Percentiles rank a stretch among this genome's conserved stretches.
Evolutionary conservation across 2,113 vertebrate genomes (phyloP).

Genomic region (Cisticola juncidis): DNA sequence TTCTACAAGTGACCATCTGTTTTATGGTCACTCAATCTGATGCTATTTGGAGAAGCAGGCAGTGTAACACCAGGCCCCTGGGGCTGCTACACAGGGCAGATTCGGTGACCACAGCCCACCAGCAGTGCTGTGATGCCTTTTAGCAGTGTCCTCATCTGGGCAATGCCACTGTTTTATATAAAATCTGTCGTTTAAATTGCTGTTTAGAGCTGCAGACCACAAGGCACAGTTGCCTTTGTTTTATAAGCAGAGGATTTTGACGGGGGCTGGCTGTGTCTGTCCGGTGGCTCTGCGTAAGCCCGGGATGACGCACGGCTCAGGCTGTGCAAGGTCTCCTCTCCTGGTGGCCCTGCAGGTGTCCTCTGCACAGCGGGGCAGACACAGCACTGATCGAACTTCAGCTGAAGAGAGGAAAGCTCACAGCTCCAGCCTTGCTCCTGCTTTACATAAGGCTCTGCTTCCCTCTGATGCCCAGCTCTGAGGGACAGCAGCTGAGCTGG

Average conservation of each 20-base stretch:
- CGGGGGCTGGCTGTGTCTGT: neutral
- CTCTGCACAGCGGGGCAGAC: neutral
- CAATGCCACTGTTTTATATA: neutral
- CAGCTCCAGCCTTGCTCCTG: neutral
- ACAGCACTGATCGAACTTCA: rapidly evolving
- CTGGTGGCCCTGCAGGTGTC: neutral
- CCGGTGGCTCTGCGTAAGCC: neutral
- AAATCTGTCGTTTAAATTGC: neutral
- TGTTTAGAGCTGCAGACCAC: neutral
- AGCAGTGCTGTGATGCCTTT: neutral
- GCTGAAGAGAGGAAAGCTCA: neutral
- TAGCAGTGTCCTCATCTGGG: neutral
- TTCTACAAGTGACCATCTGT: neutral
- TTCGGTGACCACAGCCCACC: neutral
- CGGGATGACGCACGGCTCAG: rapidly evolving
- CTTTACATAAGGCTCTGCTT: neutral
- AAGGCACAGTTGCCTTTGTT: neutral
- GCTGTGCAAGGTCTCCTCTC: neutral
- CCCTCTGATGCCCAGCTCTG: neutral
- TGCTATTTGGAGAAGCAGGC: neutral
- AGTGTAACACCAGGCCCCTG: rapidly evolving
- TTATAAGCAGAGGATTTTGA: neutral
- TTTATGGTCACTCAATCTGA: rapidly evolving
- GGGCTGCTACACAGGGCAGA: neutral
- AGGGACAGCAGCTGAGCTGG: neutral